These are phyloP conservation scores for Candoia aspera DNA, from an alignment of 2,113 vertebrate genomes.

Conservation along the genomic window DNA sequence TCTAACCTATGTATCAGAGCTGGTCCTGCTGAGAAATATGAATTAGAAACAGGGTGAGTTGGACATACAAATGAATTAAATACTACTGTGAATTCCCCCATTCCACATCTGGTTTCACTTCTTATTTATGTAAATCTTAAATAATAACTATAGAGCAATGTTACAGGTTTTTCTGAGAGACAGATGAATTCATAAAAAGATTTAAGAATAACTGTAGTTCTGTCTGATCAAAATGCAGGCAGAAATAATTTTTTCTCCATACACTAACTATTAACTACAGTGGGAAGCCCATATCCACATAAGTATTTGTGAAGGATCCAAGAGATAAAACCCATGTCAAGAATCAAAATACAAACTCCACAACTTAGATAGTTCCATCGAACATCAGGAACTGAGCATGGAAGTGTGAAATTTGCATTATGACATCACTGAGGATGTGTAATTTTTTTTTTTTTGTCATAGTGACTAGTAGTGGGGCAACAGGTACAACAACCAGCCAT, in stretches of 20 bases:
- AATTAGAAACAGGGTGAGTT: neutral
- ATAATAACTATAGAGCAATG: neutral
- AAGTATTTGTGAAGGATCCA: neutral
- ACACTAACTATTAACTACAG: neutral
- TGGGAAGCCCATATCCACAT: neutral
- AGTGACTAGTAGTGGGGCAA: neutral
- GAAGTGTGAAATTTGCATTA: neutral
- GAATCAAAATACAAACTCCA: neutral
- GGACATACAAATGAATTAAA: neutral
- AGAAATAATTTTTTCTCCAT: neutral
- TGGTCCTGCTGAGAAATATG: neutral
- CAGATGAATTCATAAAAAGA: neutral
- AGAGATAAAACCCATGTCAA: neutral
- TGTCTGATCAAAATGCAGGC: neutral
- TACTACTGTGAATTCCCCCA: neutral
- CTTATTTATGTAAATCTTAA: neutral
- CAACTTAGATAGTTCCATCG: neutral
- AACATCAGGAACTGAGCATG: neutral
- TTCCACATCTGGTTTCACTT: neutral
- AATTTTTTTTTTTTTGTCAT: neutral
- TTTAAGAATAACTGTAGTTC: neutral
- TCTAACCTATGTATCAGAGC: neutral
- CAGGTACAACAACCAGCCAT: no score
- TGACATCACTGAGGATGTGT: neutral
- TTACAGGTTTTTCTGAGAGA: neutral